Base-by-base conservation (phyloP, 2,888 invertebrate genomes). In the Drosophila colorata region DNA sequence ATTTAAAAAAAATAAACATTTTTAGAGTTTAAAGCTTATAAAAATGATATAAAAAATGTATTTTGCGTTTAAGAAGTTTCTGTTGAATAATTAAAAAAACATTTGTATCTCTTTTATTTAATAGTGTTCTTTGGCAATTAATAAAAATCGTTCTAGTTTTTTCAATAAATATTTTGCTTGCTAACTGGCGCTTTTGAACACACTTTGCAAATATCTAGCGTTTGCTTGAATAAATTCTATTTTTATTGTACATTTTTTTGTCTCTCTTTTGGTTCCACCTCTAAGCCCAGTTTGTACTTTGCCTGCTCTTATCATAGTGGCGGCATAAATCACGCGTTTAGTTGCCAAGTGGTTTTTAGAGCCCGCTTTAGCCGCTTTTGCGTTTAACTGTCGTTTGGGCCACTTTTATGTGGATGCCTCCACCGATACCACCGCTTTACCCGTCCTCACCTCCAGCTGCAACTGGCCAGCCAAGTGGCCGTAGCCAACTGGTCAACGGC, bases 311-410 rank as follows among this genome's bases (percentile, higher is more conserved):
- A 89, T 86, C 89, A 87, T 59, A 56, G 67, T 46, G 64, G 57
- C 53, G 73, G 74, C 82, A 86, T 86, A 89, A 86, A 86, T 86
- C 85, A 86, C 88, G 74, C 86, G 77, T 87, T 87, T 87, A 86
- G 86, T 70, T 86, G 82, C 88, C 89, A 87, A 86, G 89, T 89
- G 85, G 89, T 69, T 84, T 82, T 74, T 76, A 68, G 70, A 73
- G 63, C 43, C 67, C 44, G 58, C 44, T 75, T 56, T 71, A 64
- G 69, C 46, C 65, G 75, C 76, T 70, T 76, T 88, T 77, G 69
- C 80, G 84, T 78, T 84, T 75, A 87, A 84, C 81, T 88, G 81
- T 80, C 78, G 71, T 65, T 84, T 71, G 65, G 77, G 74, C 76
- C 74, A 74, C 78, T 84, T 80, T 60, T 53, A 67, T 61, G 65